Evolutionary conservation across 2,888 invertebrate species (phyloP).

Genomic region (Kuschelorhynchus macadamiae): DNA sequence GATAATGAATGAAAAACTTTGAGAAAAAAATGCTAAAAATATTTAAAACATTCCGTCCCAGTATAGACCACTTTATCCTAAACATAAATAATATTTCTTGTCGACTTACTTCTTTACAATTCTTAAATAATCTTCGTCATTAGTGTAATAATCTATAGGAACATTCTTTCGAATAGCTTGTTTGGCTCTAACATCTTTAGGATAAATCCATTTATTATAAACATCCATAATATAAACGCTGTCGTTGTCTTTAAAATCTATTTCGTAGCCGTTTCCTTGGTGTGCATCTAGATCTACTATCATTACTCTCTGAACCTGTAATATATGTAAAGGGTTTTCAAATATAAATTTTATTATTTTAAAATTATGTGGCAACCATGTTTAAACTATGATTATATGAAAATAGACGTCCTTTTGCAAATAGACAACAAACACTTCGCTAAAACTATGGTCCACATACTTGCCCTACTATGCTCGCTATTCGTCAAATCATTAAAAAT

Average conservation of each 20-base stretch:
- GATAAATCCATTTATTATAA: constrained; percentile 87
- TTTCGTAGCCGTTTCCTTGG: constrained; percentile 92
- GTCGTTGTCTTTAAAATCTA: constrained; percentile 80
- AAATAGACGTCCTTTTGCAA: not conserved
- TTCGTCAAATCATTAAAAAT: too few species aligned
- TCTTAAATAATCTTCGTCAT: constrained; percentile 79
- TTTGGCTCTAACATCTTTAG: constrained; percentile 82
- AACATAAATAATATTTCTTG: too few species aligned
- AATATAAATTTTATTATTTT: too few species aligned
- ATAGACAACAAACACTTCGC: constrained; percentile 6
- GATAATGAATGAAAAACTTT: too few species aligned
- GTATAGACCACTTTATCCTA: too few species aligned
- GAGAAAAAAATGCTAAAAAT: too few species aligned
- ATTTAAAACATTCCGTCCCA: too few species aligned
- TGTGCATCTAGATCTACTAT: constrained; percentile 94
- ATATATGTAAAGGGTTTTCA: too few species aligned
- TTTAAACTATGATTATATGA: too few species aligned
- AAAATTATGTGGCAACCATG: not conserved
- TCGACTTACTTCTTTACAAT: constrained; percentile 75
- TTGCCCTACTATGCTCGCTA: not conserved
- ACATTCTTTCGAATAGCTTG: constrained; percentile 79
- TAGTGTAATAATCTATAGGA: constrained; percentile 74
- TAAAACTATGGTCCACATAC: constrained; percentile 6
- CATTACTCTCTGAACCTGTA: constrained; percentile 77
- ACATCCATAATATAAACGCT: constrained; percentile 91